phyloP scores from a whole-genome alignment of 2,113 vertebrate species.

The Nanorana parkeri region DNA sequence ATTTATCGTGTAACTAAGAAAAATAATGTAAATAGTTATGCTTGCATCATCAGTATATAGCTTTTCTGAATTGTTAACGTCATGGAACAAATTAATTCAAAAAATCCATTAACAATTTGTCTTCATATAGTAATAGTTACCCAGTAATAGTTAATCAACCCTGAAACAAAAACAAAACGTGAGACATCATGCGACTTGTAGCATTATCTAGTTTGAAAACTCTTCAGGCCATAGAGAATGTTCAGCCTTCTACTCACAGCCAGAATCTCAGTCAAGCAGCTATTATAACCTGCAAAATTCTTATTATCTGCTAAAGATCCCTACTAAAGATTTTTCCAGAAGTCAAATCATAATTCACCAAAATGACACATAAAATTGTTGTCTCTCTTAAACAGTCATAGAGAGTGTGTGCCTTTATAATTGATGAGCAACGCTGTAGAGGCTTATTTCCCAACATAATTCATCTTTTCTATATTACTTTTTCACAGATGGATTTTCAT shows the following conservation, averaged over 20 bases:
- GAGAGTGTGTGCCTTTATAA: conserved; percentile 36
- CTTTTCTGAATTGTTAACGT: too few relatives aligned
- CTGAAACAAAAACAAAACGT: too few relatives aligned
- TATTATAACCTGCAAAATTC: background rate
- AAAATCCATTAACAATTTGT: too few relatives aligned
- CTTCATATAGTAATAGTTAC: too few relatives aligned
- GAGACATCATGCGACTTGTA: too few relatives aligned
- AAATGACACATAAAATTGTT: conserved; percentile 40
- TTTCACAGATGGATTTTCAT: conserved; percentile 63
- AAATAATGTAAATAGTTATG: too few relatives aligned
- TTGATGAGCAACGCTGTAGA: conserved; percentile 54
- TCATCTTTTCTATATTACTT: conserved; percentile 62
- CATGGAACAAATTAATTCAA: too few relatives aligned
- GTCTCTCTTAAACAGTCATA: conserved; percentile 52
- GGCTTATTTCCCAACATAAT: conserved; percentile 57
- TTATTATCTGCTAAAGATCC: conserved; percentile 20
- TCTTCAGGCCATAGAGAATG: too few relatives aligned
- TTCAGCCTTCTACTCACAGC: background rate
- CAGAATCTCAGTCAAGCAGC: background rate
- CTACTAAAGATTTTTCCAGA: conserved; percentile 39
- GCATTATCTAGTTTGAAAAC: too few relatives aligned
- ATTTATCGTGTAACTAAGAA: too few relatives aligned
- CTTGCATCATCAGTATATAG: too few relatives aligned
- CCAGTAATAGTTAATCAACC: too few relatives aligned
- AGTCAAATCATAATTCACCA: conserved; percentile 35